These are phyloP conservation scores for Batillaria attramentaria DNA, from an alignment of 1,140 invertebrate species.

Conservation along the genomic window DNA sequence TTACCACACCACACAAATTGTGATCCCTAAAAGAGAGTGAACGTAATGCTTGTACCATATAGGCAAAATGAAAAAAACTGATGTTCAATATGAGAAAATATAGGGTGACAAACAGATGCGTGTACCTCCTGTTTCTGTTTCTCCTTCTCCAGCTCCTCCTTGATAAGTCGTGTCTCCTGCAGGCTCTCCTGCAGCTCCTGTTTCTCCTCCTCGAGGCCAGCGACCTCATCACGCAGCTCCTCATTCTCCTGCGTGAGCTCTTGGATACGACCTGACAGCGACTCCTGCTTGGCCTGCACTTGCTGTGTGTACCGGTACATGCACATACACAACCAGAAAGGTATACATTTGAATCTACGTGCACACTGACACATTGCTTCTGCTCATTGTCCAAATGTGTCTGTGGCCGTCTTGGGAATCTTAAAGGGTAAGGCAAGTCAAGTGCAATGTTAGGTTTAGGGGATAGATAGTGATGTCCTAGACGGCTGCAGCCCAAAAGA, in stretches of 20 bases:
- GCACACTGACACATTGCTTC: too few relatives aligned
- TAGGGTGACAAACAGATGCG: conserved; percentile 14
- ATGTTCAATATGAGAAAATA: not conserved
- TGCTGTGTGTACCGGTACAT: not conserved
- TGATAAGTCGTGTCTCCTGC: conserved; percentile 45
- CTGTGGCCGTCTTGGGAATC: not conserved
- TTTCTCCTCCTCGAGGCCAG: conserved; percentile 63
- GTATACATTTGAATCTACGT: too few relatives aligned
- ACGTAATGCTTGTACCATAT: not conserved
- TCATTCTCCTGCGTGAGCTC: conserved; percentile 64
- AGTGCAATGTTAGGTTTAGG: too few relatives aligned
- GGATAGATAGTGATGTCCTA: too few relatives aligned
- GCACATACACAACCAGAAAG: too few relatives aligned
- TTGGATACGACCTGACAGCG: conserved; percentile 58
- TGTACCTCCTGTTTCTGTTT: conserved; percentile 61
- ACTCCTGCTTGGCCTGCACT: conserved; percentile 66
- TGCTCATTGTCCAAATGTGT: too few relatives aligned
- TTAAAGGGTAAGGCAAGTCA: too few relatives aligned
- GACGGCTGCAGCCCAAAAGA: too few relatives aligned
- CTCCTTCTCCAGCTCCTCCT: conserved; percentile 45
- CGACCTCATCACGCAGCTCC: conserved; percentile 59
- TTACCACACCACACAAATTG: not conserved
- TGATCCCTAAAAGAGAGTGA: not conserved
- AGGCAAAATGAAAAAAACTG: not conserved
- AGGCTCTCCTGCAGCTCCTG: conserved; percentile 58